Percentiles rank a stretch among this genome's conserved stretches.
phyloP scores from a whole-genome alignment of 1,140 invertebrate genomes.

The Eciton burchellii region DNA sequence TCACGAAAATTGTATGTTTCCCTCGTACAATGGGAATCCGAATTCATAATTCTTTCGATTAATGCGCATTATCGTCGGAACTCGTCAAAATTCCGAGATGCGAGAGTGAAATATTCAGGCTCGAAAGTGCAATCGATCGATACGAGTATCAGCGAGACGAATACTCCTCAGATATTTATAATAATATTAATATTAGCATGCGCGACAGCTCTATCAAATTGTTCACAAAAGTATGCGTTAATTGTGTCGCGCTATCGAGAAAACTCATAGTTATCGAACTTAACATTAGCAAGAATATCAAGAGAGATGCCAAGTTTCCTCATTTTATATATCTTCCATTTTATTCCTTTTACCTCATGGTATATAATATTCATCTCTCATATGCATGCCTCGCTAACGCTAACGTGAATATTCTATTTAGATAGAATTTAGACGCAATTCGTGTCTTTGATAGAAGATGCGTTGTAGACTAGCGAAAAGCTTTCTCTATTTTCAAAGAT shows the following conservation, averaged over 20 bases:
- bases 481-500: too few species aligned
- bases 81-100: conserved; percentile 62
- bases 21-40: conserved; percentile 2
- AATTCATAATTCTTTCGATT: conserved; percentile 59
- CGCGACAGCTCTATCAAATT: conserved; percentile 17
- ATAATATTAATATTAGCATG: conserved; percentile 23
- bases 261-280: neutral
- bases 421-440: too few species aligned
- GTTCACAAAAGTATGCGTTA: neutral
- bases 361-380: neutral
- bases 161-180: conserved; percentile 56
- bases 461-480: too few species aligned
- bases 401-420: conserved; percentile 12
- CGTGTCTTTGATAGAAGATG: too few species aligned
- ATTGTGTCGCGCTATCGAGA: conserved; percentile 9
- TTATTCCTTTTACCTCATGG: conserved; percentile 19
- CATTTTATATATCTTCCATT: neutral
- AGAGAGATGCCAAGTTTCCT: conserved; percentile 16
- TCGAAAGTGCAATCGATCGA: conserved; percentile 25
- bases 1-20: conserved; percentile 57
- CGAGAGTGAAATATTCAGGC: conserved; percentile 43
- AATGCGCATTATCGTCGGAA: conserved; percentile 43
- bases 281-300: conserved; percentile 19
- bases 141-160: conserved; percentile 28
- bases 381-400: neutral